A percentile compares a stretch with the other conserved stretches of the same genome.
phyloP scores from a whole-genome alignment of 1,140 invertebrate genomes.

The Drosophila takahashii region DNA sequence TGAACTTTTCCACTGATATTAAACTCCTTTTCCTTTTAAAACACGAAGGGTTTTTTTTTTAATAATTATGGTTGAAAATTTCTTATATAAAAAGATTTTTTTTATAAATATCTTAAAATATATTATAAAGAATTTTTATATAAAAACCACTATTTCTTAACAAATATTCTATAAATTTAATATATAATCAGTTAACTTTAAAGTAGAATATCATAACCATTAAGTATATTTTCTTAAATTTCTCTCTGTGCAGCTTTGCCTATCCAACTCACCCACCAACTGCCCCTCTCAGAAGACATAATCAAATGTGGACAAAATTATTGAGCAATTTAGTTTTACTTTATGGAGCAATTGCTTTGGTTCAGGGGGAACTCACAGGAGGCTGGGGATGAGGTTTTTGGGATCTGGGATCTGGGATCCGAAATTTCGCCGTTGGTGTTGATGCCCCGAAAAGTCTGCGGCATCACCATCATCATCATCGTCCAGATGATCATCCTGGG shows the following conservation, averaged over 20 bases:
- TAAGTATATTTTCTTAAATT: neutral
- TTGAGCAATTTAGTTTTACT: constrained; percentile 84
- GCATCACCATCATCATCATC: constrained; percentile 15
- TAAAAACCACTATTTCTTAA: too few relatives aligned
- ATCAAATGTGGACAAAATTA: constrained; percentile 84
- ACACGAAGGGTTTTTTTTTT: too few relatives aligned
- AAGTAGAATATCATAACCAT: too few relatives aligned
- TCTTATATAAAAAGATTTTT: too few relatives aligned
- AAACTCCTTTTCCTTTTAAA: too few relatives aligned
- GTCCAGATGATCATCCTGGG: constrained; percentile 28
- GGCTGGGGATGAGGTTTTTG: neutral
- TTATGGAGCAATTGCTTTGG: constrained; percentile 81
- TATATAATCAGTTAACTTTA: too few relatives aligned
- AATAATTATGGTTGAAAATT: too few relatives aligned
- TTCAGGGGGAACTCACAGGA: constrained; percentile 7
- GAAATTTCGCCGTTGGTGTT: constrained; percentile 48
- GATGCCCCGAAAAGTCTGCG: constrained; percentile 42
- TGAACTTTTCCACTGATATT: too few relatives aligned
- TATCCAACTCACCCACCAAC: constrained; percentile 7
- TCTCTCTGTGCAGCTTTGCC: neutral
- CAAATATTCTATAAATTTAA: too few relatives aligned
- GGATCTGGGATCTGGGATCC: constrained; percentile 24
- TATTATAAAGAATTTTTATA: too few relatives aligned
- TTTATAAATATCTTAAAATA: too few relatives aligned
- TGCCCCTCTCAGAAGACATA: constrained; percentile 68